Evolutionary conservation across 2,888 invertebrate genomes (phyloP), one percentile per base, ranked within the genome.

Genomic region (Sinopyrophorus schimmeli): DNA sequence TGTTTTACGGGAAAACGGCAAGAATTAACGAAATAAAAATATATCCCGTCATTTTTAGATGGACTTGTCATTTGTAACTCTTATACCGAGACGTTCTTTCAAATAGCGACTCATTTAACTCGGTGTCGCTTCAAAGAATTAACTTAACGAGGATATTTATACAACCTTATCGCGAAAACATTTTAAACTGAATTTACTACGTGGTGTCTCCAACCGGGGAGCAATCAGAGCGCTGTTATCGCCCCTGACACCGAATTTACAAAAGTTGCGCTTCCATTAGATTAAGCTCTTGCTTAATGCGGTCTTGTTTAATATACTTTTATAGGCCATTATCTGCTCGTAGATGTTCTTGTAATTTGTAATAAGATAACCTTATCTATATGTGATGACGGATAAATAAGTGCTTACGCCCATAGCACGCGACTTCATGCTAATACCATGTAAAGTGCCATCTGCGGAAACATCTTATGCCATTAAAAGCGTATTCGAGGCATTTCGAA

Each of bases 141-240:
- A 67, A 67, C 64, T 69, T 65, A 69, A 69, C 68, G 67, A 67
- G 67, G 67, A 67, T 68, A 70, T 70, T 69, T 70, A 69, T 69
- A 67, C 67, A 62, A 64, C 63, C 67, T 69, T 70, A 70, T 70
- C 70, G 65, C 62, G 65, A 65, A 66, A 65, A 67, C 69, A 66
- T 67, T 69, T 67, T 67, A 66, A 68, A 68, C 65, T 60, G 62
- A 69, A 70, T 69, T 70, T 69, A 69, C 64, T 67, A 66, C 67
- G 65, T 63, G 66, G 62, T 59, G 61, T 60, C 58, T 56, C 58
- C 59, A 63, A 57, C 57, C 55, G 55, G 64, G 63, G 63, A 64
- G 65, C 67, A 66, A 65, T 67, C 64, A 64, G 62, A 60, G 61
- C 50, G 53, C 57, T 56, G 63, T 67, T 67, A 67, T 69, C 69